Conservation (phyloP, 1,140 invertebrate genomes). For the Bombus confusus region DNA sequence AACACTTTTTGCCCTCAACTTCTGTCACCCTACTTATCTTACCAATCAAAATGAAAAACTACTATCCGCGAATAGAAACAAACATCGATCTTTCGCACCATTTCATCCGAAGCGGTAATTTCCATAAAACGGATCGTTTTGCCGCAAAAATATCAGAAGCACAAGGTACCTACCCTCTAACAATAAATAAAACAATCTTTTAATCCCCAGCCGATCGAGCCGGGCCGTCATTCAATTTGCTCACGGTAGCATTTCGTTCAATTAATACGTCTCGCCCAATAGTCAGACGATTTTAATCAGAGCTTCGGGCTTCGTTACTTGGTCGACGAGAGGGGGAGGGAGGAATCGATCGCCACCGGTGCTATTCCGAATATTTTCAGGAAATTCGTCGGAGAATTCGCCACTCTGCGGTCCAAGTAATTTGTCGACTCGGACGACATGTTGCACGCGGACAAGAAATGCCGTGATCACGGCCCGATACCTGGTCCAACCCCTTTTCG, state of each 20-base stretch:
- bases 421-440: slow-evolving; percentile 42
- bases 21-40: not conserved
- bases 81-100: not conserved
- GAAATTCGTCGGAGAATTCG: slow-evolving; percentile 43
- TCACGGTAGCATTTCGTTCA: not conserved
- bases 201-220: not conserved
- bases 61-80: not conserved
- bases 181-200: not conserved
- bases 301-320: not conserved
- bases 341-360: not conserved
- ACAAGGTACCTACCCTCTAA: not conserved
- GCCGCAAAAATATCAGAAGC: not conserved
- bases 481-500: not conserved
- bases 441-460: slow-evolving; percentile 46
- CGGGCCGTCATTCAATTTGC: slow-evolving; percentile 7
- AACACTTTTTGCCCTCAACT: too few relatives aligned
- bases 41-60: not conserved
- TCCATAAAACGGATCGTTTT: not conserved
- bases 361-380: slow-evolving; percentile 32
- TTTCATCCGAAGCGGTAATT: not conserved
- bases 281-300: slow-evolving; percentile 16
- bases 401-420: slow-evolving; percentile 23
- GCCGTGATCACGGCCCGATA: slow-evolving; percentile 37
- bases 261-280: slow-evolving; percentile 15
- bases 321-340: too few relatives aligned